phyloP scores from a whole-genome alignment of 2,888 invertebrate genomes.

The Allolobophora icterica region DNA sequence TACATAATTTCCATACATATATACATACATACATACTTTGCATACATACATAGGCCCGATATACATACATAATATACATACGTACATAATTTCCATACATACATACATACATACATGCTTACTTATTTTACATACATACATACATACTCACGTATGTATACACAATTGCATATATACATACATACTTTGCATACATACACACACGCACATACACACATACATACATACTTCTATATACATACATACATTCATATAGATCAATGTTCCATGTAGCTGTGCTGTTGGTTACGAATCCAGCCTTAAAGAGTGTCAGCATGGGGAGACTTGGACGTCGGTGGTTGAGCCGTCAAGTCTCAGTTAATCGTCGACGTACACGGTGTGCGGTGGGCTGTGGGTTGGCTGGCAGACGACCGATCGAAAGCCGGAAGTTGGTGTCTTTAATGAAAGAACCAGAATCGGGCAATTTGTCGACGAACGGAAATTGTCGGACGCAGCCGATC shows the following conservation, averaged over 20 bases:
- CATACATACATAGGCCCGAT: not conserved
- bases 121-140: too few relatives aligned
- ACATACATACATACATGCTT: not conserved
- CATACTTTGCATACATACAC: not conserved
- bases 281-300: not conserved
- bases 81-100: not conserved
- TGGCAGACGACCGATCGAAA: not conserved
- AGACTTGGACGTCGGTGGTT: not conserved
- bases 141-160: constrained; percentile 1
- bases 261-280: not conserved
- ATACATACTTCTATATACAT: not conserved
- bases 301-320: not conserved
- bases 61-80: not conserved
- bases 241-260: not conserved
- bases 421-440: constrained; percentile 14
- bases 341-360: not conserved
- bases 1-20: not conserved
- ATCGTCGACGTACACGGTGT: not conserved
- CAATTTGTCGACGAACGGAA: constrained; percentile 11
- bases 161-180: not conserved
- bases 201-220: not conserved
- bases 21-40: not conserved
- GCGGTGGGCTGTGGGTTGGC: not conserved
- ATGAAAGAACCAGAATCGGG: not conserved
- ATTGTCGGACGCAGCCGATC: not conserved